Conservation (phyloP, 2,888 invertebrate genomes). For the Mallateleia sp. region DNA sequence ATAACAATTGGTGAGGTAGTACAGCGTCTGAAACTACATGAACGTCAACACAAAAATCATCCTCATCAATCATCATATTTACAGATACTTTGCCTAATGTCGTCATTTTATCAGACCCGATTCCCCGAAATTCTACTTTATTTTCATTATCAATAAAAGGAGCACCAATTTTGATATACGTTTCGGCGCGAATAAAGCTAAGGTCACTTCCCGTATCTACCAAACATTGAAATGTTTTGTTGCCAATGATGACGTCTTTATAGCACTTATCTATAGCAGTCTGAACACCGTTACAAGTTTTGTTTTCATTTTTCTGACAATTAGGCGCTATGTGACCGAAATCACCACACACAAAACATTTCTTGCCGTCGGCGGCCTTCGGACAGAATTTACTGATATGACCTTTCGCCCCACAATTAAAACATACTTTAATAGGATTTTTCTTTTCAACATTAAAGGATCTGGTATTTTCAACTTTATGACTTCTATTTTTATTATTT, state of each 20-base stretch:
- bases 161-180: slow-evolving; percentile 40
- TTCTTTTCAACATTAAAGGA: background rate
- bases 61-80: slow-evolving; percentile 45
- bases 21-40: slow-evolving; percentile 51
- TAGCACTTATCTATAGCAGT: slow-evolving; percentile 2
- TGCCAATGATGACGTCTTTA: no score
- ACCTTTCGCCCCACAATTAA: slow-evolving; percentile 10
- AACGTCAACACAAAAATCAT: slow-evolving; percentile 9
- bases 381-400: slow-evolving; percentile 26
- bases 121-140: slow-evolving; percentile 41
- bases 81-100: slow-evolving; percentile 19
- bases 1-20: slow-evolving; percentile 4
- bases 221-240: slow-evolving; percentile 29
- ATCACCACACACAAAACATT: slow-evolving; percentile 33
- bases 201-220: no score
- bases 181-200: slow-evolving; percentile 43
- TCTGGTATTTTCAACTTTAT: background rate
- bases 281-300: background rate
- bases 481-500: background rate
- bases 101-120: slow-evolving; percentile 1
- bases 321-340: slow-evolving; percentile 25
- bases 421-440: slow-evolving; percentile 13
- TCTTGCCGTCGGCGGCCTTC: background rate
- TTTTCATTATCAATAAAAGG: slow-evolving; percentile 6
- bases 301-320: background rate